Conservation (phyloP, 2,888 invertebrate species). For the Subacronicta megacephala region DNA sequence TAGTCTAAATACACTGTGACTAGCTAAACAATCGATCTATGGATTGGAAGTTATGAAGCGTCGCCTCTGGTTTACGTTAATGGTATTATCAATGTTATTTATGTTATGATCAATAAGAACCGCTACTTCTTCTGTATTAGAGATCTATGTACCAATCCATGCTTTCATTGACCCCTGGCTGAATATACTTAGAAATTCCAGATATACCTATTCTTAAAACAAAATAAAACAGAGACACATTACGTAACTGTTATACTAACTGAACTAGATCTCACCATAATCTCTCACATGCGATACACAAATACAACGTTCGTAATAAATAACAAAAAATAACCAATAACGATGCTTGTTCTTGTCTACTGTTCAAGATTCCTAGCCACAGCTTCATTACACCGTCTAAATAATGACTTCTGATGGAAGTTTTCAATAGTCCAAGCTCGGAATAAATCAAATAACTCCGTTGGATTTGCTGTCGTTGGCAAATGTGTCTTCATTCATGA, state of each 20-base stretch:
- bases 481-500: slow-evolving; percentile 89
- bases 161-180: too few relatives aligned
- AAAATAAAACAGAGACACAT: slow-evolving; percentile 16
- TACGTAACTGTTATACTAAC: slow-evolving; percentile 34
- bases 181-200: too few relatives aligned
- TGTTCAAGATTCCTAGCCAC: slow-evolving; percentile 56
- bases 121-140: too few relatives aligned
- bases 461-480: slow-evolving; percentile 83
- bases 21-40: too few relatives aligned
- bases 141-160: too few relatives aligned
- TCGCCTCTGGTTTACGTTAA: too few relatives aligned
- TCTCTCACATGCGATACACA: slow-evolving; percentile 41
- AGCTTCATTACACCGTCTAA: slow-evolving; percentile 74
- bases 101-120: too few relatives aligned
- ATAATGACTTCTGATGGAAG: slow-evolving; percentile 77
- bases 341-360: slow-evolving; percentile 59
- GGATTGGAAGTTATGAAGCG: too few relatives aligned
- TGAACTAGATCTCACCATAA: slow-evolving; percentile 33
- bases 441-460: slow-evolving; percentile 86
- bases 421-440: slow-evolving; percentile 80
- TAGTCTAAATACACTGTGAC: too few relatives aligned
- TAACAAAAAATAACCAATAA: slow-evolving; percentile 57
- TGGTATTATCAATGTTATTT: too few relatives aligned
- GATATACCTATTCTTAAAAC: background rate
- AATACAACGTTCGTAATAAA: slow-evolving; percentile 56